phyloP scores from a whole-genome alignment of 2,797 vertebrate genomes.

The Falco rusticolus region DNA sequence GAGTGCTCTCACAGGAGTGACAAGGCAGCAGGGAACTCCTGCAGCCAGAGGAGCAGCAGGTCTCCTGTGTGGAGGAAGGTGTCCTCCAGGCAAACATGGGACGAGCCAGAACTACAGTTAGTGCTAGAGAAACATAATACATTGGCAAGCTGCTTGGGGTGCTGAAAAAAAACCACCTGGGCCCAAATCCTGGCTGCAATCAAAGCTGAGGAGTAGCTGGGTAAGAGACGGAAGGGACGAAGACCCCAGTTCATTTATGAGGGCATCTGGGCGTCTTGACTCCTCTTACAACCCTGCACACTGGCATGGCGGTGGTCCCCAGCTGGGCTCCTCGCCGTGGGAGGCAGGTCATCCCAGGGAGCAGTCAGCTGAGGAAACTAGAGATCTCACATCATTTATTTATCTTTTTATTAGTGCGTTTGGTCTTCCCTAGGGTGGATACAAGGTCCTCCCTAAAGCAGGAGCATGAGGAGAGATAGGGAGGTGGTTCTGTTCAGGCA shows the following conservation, averaged over 20 bases:
- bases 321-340: neutral
- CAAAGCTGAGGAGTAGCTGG: neutral
- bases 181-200: neutral
- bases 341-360: neutral
- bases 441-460: neutral
- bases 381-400: neutral
- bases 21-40: neutral
- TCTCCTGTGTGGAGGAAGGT: neutral
- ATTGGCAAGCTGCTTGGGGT: neutral
- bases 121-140: neutral
- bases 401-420: neutral
- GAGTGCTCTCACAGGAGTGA: neutral
- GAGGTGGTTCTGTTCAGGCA: neutral
- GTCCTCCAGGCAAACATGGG: neutral
- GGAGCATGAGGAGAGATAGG: neutral
- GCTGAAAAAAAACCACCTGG: neutral
- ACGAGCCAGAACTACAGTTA: neutral
- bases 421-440: neutral
- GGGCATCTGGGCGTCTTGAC: neutral
- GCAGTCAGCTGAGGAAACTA: neutral
- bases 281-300: neutral
- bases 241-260: neutral
- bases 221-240: neutral
- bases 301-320: neutral
- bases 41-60: neutral